phyloP scores from a whole-genome alignment of 1,140 invertebrate species.

The Plectrocnemia conspersa region DNA sequence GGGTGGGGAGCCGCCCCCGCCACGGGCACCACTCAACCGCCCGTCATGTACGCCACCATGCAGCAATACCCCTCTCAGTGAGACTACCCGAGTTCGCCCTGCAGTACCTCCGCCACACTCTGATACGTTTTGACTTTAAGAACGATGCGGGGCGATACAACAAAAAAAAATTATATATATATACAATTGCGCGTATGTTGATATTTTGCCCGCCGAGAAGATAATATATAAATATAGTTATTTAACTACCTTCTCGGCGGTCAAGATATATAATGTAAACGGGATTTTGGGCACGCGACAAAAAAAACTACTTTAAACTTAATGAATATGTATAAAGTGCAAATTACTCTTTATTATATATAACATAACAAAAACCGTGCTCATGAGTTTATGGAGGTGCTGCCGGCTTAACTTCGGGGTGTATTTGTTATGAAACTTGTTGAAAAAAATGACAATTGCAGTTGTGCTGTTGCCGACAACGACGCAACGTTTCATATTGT shows the following conservation, averaged over 20 bases:
- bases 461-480: conserved; percentile 20
- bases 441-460: conserved; percentile 23
- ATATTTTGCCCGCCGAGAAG: conserved; percentile 14
- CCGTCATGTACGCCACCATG: conserved; percentile 71
- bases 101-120: background rate
- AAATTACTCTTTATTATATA: background rate
- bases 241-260: conserved; percentile 10
- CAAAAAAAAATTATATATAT: background rate
- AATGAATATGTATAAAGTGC: conserved; percentile 5
- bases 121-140: conserved; percentile 1
- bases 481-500: no score
- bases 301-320: background rate
- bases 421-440: conserved; percentile 23
- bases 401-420: conserved; percentile 18
- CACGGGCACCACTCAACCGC: conserved; percentile 54
- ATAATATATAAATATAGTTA: conserved; percentile 20
- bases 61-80: conserved; percentile 75
- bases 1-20: conserved; percentile 55
- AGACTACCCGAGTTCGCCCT: conserved; percentile 40
- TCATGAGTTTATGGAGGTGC: conserved; percentile 11
- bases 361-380: conserved; percentile 1
- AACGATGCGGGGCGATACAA: background rate
- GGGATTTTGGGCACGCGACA: conserved; percentile 11
- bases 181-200: conserved; percentile 1
- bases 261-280: conserved; percentile 3